A percentile compares a stretch with the other conserved stretches of the same genome.
These are phyloP conservation scores for Neoascia interrupta DNA, from an alignment of 2,888 invertebrate genomes.

Conservation along the genomic window DNA sequence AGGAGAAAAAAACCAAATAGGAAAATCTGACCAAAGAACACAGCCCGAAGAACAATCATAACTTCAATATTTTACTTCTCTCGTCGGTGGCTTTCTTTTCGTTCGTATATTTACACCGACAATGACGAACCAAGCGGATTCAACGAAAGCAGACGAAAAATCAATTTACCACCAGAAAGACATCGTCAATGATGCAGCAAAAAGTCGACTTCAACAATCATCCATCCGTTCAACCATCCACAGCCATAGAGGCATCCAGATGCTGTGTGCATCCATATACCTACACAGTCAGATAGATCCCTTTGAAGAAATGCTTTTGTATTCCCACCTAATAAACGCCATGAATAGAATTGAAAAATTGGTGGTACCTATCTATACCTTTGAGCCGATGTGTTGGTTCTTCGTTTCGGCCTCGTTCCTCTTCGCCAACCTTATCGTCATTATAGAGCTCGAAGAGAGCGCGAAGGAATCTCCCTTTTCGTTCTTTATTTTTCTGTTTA, in stretches of 20 bases:
- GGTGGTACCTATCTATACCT: conserved; percentile 55
- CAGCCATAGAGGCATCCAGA: conserved; percentile 39
- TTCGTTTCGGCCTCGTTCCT: not conserved
- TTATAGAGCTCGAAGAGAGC: too few species aligned
- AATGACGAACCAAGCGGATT: not conserved
- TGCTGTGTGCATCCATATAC: conserved; percentile 25
- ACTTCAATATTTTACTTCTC: conserved; percentile 37
- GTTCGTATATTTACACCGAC: conserved; percentile 22
- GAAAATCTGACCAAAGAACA: conserved; percentile 6
- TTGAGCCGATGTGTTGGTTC: not conserved
- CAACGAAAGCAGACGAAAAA: conserved; percentile 51
- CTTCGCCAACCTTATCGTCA: not conserved
- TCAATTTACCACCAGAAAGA: conserved; percentile 61
- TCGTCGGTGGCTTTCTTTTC: conserved; percentile 32
- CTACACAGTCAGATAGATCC: too few species aligned
- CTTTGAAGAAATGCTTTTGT: conserved; percentile 58
- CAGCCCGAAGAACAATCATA: conserved; percentile 38
- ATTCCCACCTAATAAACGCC: conserved; percentile 65
- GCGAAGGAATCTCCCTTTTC: too few species aligned
- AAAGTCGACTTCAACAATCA: conserved; percentile 50
- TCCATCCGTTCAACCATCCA: conserved; percentile 22
- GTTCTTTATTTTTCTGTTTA: conserved; percentile 20
- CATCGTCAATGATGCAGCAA: conserved; percentile 64
- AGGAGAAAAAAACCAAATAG: not conserved
- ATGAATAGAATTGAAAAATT: conserved; percentile 67